phyloP scores from a whole-genome alignment of 2,888 invertebrate species.

The Caenorhabditis virilis region DNA sequence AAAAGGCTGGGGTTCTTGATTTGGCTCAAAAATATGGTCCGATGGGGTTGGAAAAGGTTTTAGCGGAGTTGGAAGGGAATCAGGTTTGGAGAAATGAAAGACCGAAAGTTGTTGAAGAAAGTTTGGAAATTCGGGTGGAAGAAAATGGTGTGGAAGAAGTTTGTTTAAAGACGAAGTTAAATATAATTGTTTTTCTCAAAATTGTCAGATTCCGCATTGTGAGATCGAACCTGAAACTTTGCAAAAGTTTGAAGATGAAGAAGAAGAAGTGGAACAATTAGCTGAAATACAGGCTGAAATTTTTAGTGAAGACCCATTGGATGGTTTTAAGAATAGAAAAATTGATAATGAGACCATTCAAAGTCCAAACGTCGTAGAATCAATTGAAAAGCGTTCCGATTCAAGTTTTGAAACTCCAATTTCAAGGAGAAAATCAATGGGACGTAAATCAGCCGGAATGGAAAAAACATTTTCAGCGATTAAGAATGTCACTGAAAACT shows the following conservation, averaged over 20 bases:
- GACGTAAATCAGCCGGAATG: too few relatives aligned
- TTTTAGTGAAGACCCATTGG: background rate
- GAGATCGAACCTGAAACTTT: too few relatives aligned
- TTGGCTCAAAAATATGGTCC: constrained; percentile 44
- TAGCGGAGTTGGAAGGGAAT: constrained; percentile 3
- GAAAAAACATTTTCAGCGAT: too few relatives aligned
- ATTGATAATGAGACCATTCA: background rate
- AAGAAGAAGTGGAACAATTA: background rate
- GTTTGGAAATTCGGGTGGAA: background rate
- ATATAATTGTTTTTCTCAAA: too few relatives aligned
- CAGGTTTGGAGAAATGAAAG: background rate
- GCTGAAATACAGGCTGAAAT: background rate
- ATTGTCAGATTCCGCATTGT: too few relatives aligned
- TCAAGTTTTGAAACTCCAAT: too few relatives aligned
- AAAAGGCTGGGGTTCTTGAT: constrained; percentile 21
- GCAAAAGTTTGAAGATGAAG: background rate
- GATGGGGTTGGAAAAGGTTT: constrained; percentile 14
- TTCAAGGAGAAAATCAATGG: too few relatives aligned
- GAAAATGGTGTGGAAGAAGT: too few relatives aligned
- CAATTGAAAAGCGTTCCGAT: too few relatives aligned
- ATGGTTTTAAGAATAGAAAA: background rate
- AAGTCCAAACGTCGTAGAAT: too few relatives aligned
- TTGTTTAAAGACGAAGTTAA: too few relatives aligned
- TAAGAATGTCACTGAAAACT: too few relatives aligned
- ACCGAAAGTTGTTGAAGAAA: background rate